A percentile compares a stretch with the other conserved stretches of the same genome.
phyloP scores from a whole-genome alignment of 2,113 vertebrate species.

The Uria aalge region DNA sequence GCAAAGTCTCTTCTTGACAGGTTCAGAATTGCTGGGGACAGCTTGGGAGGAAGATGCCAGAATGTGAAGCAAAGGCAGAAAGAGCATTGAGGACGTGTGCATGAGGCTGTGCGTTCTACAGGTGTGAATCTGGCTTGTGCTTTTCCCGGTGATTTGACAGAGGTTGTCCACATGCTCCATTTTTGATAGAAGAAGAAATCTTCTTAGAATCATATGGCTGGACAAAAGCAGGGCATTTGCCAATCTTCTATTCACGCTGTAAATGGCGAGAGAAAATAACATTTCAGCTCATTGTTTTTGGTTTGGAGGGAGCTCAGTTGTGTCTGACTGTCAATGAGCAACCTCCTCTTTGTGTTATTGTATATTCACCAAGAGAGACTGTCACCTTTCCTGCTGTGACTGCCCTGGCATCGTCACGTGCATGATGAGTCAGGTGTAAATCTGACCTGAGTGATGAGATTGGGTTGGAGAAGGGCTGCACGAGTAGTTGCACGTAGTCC shows the following conservation, averaged over 20 bases:
- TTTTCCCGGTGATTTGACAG: not conserved
- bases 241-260: not conserved
- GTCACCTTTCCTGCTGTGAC: not conserved
- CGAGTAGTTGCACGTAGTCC: not conserved
- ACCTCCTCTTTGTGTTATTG: not conserved
- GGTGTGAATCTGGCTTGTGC: not conserved
- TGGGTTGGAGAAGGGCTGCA: not conserved
- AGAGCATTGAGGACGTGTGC: not conserved
- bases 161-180: not conserved
- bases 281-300: not conserved
- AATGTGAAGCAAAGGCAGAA: not conserved
- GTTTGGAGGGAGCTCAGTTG: not conserved
- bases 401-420: not conserved
- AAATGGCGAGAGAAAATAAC: not conserved
- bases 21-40: not conserved
- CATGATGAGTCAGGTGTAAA: not conserved
- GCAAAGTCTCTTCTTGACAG: not conserved
- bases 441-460: not conserved
- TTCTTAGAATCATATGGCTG: not conserved
- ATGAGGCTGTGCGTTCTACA: not conserved
- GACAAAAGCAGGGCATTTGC: not conserved
- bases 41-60: not conserved
- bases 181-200: not conserved
- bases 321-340: not conserved
- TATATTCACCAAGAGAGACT: not conserved